A percentile compares a stretch with the other conserved stretches of the same genome.
phyloP scores from a whole-genome alignment of 1,140 invertebrate species.

The Macrocentrus cingulum region DNA sequence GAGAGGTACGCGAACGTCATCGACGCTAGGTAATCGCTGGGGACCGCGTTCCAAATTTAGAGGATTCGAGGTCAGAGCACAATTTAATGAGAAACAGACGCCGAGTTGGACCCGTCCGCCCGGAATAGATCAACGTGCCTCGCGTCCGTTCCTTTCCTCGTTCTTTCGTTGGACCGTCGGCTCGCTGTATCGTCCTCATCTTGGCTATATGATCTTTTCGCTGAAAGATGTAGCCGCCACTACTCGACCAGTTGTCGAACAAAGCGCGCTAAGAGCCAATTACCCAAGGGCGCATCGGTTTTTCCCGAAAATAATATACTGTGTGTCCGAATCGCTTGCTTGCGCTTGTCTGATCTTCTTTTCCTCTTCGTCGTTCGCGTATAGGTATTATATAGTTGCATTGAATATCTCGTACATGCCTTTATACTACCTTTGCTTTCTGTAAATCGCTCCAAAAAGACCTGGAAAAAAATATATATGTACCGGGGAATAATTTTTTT shows the following conservation, averaged over 20 bases:
- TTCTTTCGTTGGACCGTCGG: conserved; percentile 16
- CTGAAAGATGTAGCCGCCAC: neutral
- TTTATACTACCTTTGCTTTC: no score
- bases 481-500: neutral
- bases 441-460: no score
- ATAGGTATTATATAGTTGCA: no score
- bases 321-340: neutral
- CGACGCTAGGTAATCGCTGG: conserved; percentile 43
- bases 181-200: neutral
- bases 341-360: conserved; percentile 1
- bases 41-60: conserved; percentile 56
- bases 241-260: conserved; percentile 18
- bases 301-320: conserved; percentile 18
- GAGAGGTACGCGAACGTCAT: neutral
- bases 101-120: conserved; percentile 46
- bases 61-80: conserved; percentile 55
- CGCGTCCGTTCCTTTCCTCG: conserved; percentile 4
- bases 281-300: conserved; percentile 19
- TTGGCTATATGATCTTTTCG: neutral
- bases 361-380: neutral
- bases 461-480: no score
- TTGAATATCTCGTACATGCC: no score
- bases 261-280: conserved; percentile 26
- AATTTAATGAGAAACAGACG: conserved; percentile 60
- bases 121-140: conserved; percentile 54